Conservation (phyloP, 2,113 vertebrate species). For the Lutjanus erythropterus region DNA sequence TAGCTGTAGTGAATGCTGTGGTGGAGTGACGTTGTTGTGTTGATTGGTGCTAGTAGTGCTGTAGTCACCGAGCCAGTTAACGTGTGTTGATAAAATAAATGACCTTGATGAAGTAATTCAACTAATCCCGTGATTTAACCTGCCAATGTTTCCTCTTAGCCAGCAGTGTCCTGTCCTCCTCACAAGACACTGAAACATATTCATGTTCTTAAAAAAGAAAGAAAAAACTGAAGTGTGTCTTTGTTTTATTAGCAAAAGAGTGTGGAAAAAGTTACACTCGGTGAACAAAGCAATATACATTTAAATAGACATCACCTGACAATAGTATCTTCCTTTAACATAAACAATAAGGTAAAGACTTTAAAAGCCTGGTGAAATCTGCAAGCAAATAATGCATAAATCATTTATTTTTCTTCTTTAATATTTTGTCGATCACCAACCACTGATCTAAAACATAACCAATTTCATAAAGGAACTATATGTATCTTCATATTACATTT, state of each 20-base stretch:
- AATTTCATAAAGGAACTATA: neutral
- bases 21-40: constrained; percentile 55
- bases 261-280: no score
- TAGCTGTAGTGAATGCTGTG: constrained; percentile 50
- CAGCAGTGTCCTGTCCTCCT: constrained; percentile 26
- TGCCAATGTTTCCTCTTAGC: constrained; percentile 42
- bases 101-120: constrained; percentile 16
- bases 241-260: no score
- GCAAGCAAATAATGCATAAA: no score
- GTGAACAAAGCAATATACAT: no score
- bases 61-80: constrained; percentile 27
- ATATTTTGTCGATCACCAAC: neutral
- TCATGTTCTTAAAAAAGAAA: neutral
- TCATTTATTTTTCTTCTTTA: no score
- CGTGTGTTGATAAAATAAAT: constrained; percentile 29
- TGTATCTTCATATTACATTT: neutral
- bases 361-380: no score
- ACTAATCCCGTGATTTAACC: constrained; percentile 32
- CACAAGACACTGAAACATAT: no score
- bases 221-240: neutral
- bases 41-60: constrained; percentile 43
- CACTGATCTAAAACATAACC: neutral
- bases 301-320: no score
- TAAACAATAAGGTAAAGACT: no score
- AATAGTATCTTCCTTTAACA: no score